Conservation (phyloP, 2,113 vertebrate genomes). For the Macquaria australasica region DNA sequence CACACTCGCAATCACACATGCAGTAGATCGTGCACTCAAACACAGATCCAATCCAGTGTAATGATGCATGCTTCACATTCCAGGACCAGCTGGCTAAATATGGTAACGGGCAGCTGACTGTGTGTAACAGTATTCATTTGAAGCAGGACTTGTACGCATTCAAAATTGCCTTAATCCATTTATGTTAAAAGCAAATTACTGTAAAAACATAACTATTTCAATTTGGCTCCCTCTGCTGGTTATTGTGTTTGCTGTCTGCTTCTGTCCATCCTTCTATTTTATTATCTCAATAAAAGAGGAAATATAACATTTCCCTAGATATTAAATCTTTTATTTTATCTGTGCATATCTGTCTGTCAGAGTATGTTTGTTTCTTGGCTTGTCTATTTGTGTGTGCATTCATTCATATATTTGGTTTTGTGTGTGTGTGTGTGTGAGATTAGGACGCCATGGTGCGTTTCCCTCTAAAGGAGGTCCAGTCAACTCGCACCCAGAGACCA, state of each 20-base stretch:
- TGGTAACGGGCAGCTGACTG: not conserved
- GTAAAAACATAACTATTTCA: not conserved
- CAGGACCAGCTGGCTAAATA: not conserved
- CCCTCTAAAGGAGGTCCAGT: slow-evolving; percentile 94
- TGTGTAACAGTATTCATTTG: not conserved
- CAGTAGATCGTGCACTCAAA: not conserved
- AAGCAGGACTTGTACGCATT: not conserved
- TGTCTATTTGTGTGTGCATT: slow-evolving; percentile 18
- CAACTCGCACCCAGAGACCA: slow-evolving; percentile 91
- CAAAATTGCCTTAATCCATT: not conserved
- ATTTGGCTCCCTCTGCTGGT: slow-evolving; percentile 65
- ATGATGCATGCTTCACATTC: not conserved
- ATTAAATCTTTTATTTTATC: not conserved
- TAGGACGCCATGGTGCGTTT: slow-evolving; percentile 92
- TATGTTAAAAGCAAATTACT: not conserved
- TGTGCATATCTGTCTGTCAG: not conserved
- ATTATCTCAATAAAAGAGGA: not conserved
- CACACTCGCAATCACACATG: not conserved
- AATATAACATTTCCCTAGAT: not conserved
- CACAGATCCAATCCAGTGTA: not conserved
- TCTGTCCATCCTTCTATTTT: not conserved
- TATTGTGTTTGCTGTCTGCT: not conserved
- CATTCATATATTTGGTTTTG: not conserved
- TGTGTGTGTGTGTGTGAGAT: slow-evolving; percentile 11
- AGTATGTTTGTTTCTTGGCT: not conserved